A percentile compares a stretch with the other conserved stretches of the same genome.
phyloP scores from a whole-genome alignment of 1,140 invertebrate genomes.

The Mya arenaria region DNA sequence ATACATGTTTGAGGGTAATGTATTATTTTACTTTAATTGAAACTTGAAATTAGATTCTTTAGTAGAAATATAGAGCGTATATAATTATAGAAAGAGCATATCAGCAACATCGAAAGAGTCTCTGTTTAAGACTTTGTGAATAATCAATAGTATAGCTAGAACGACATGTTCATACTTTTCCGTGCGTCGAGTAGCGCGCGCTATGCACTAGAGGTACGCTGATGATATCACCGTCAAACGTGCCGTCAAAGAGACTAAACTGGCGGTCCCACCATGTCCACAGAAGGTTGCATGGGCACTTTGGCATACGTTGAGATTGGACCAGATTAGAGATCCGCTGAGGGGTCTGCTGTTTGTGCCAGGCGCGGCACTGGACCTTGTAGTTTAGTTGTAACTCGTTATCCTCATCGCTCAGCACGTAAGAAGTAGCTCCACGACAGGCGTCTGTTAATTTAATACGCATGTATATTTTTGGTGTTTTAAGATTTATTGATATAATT shows the following conservation, averaged over 20 bases:
- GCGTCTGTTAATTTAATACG: neutral
- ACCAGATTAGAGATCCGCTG: neutral
- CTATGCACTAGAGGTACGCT: conserved; percentile 6
- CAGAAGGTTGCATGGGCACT: conserved; percentile 13
- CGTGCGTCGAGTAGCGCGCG: neutral
- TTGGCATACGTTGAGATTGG: conserved; percentile 8
- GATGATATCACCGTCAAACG: neutral
- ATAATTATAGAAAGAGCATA: too few relatives aligned
- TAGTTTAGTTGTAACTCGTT: neutral
- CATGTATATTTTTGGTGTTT: too few relatives aligned
- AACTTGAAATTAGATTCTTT: too few relatives aligned
- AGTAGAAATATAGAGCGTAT: too few relatives aligned
- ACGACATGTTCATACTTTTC: conserved; percentile 12
- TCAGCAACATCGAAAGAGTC: too few relatives aligned
- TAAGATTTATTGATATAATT: too few relatives aligned
- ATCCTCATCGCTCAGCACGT: neutral
- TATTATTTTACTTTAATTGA: too few relatives aligned
- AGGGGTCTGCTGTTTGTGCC: conserved; percentile 17
- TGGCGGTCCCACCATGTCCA: conserved; percentile 24
- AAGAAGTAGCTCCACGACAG: conserved; percentile 7
- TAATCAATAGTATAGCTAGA: neutral
- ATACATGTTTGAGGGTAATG: too few relatives aligned
- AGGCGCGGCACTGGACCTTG: neutral
- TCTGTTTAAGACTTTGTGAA: neutral
- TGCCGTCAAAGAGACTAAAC: neutral